Percentiles rank a stretch among this genome's conserved stretches.
Conservation (phyloP, 2,113 vertebrate genomes). For the Salvelinus fontinalis region DNA sequence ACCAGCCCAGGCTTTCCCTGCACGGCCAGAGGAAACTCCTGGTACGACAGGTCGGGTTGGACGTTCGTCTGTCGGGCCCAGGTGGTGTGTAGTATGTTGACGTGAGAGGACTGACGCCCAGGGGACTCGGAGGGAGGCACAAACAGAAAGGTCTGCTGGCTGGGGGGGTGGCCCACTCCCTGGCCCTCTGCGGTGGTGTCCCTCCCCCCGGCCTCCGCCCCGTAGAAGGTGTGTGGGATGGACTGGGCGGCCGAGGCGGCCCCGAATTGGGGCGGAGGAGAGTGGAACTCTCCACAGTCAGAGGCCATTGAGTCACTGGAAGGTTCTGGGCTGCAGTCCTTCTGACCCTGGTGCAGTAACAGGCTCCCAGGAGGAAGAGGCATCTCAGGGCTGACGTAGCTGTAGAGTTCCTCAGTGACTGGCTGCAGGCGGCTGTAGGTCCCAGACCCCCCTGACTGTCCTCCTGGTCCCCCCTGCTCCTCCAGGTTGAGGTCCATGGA, state of each 20-base stretch:
- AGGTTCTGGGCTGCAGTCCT: constrained; percentile 87
- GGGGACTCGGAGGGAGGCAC: constrained; percentile 59
- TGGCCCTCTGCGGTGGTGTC: constrained; percentile 60
- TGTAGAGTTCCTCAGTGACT: constrained; percentile 88
- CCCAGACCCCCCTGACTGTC: constrained; percentile 61
- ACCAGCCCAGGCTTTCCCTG: constrained; percentile 74
- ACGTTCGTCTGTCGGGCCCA: constrained; percentile 68
- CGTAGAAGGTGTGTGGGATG: constrained; percentile 70
- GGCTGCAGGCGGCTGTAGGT: constrained; percentile 85
- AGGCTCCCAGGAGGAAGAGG: constrained; percentile 80
- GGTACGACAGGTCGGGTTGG: constrained; percentile 70
- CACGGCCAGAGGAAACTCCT: constrained; percentile 69
- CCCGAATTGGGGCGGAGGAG: constrained; percentile 64
- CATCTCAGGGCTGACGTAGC: constrained; percentile 79
- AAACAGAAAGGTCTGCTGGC: constrained; percentile 70
- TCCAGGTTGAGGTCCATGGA: constrained; percentile 87
- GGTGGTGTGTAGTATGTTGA: constrained; percentile 65
- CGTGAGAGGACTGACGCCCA: constrained; percentile 52
- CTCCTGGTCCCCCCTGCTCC: constrained; percentile 67
- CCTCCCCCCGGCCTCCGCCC: constrained; percentile 28
- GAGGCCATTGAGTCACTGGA: constrained; percentile 93
- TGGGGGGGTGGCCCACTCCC: constrained; percentile 72
- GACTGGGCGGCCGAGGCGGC: constrained; percentile 72
- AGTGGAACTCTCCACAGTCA: constrained; percentile 88
- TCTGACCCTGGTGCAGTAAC: constrained; percentile 73